A percentile compares a stretch with the other conserved stretches of the same genome.
These are phyloP conservation scores for Pongo pygmaeus DNA, from an alignment of 2,113 vertebrate genomes.

Conservation along the genomic window DNA sequence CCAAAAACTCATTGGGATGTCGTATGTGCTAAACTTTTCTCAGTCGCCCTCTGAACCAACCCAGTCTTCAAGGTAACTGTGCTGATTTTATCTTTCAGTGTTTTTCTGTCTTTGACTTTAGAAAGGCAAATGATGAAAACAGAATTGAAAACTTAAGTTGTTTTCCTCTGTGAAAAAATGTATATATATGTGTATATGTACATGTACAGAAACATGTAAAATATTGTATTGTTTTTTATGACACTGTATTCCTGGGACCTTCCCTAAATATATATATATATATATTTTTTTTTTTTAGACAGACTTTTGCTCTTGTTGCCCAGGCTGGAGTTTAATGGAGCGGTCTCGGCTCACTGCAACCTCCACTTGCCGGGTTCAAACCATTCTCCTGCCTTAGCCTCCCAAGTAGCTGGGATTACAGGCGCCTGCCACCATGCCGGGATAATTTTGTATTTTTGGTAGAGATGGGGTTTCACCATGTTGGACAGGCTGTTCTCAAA, in stretches of 20 bases:
- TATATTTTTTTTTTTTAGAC: not conserved
- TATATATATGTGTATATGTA: rapidly evolving
- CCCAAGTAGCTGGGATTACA: no score
- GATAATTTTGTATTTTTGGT: no score
- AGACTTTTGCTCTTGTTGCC: no score
- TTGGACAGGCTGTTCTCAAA: no score
- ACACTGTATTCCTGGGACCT: not conserved
- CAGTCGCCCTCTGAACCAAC: not conserved
- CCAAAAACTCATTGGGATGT: not conserved
- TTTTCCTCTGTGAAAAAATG: not conserved
- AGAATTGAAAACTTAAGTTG: not conserved
- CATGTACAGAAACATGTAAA: not conserved
- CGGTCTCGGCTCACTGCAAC: no score
- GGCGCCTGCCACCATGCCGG: no score
- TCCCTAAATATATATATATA: not conserved
- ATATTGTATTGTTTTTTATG: not conserved
- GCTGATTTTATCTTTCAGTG: not conserved
- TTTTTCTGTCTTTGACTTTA: not conserved
- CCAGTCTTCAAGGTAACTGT: not conserved
- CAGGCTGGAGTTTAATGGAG: no score
- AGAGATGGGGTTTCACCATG: no score
- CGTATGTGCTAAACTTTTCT: not conserved
- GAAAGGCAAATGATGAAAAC: not conserved
- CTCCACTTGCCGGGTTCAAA: no score
- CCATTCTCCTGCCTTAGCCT: no score